Evolutionary conservation across 2,888 invertebrate genomes (phyloP), one percentile per base, ranked within the genome.

Genomic region (Diadromus collaris): DNA sequence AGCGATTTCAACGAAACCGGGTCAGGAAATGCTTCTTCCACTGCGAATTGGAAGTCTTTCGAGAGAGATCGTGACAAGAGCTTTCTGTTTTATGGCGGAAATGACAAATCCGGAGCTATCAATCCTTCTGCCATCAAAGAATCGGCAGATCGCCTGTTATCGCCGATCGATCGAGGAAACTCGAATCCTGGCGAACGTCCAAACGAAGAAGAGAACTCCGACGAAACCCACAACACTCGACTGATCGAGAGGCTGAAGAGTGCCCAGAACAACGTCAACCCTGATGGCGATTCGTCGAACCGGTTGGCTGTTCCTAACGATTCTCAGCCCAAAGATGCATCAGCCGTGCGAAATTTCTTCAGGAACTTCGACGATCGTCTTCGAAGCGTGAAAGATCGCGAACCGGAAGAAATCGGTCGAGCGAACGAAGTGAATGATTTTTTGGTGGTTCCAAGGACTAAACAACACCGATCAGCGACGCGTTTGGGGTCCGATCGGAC

Each of bases 81-180:
- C 44, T 78, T 78, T 41, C 65, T 81, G 34, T 76, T 81, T 24
- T 61, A 69, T 13, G 68, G 64, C 16, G 58, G 58, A 16, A 63
- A 19, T 19, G n/a, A 34, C 9, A 69, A 54, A 13, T 24, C 60
- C 6, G 44, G n/a, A 21, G 19, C 6, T 10, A 7, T 10, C 32
- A 70, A 70, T 21, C 21, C 46, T 16, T 29, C 60, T 2, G 29
- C 9, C 24, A 13, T 29, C 0, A 24, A 21, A 13, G 58, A 69
- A 58, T 10, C 7, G 27, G 44, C 19, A 13, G 27, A 48, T 34
- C 34, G 34, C 9, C 38, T 54, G 7, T 24, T 24, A 10, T 13
- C 41, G 27, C 27, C 19, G 27, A 68, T 56, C 7, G 56, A 46
- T 46, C 44, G 32, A 13, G 44, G 16, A 27, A 9, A 51, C 10